A percentile compares a stretch with the other conserved stretches of the same genome.
phyloP scores from a whole-genome alignment of 2,888 invertebrate species.

The Aspidapion aeneum region DNA sequence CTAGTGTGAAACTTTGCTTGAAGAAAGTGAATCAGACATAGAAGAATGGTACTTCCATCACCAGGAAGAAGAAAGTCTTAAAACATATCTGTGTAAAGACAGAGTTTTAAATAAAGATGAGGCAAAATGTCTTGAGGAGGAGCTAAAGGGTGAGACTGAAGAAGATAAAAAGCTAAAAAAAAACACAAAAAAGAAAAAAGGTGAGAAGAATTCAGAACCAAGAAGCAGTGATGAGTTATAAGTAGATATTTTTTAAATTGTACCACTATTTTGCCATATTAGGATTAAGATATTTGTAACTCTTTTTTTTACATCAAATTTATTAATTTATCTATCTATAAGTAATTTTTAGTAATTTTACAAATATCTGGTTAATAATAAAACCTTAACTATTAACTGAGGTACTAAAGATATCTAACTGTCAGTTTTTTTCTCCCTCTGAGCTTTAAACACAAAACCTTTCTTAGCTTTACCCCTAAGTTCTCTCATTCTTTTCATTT shows the following conservation, averaged over 20 bases:
- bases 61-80: slow-evolving; percentile 67
- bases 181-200: slow-evolving; percentile 10
- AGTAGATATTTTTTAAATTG: too few species aligned
- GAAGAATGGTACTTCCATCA: slow-evolving; percentile 90
- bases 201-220: slow-evolving; percentile 19
- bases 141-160: slow-evolving; percentile 45
- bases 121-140: slow-evolving; percentile 63
- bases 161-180: slow-evolving; percentile 23
- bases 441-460: slow-evolving; percentile 29
- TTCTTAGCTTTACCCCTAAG: slow-evolving; percentile 71
- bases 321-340: background rate
- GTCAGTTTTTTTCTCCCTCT: slow-evolving; percentile 20
- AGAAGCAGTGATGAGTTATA: slow-evolving; percentile 31
- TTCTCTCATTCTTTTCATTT: slow-evolving; percentile 72
- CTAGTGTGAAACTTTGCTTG: slow-evolving; percentile 81
- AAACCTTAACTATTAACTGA: too few species aligned
- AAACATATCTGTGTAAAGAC: slow-evolving; percentile 74
- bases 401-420: too few species aligned
- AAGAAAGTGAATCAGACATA: slow-evolving; percentile 80
- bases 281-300: too few species aligned
- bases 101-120: slow-evolving; percentile 66
- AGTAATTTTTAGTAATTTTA: too few species aligned
- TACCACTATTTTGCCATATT: too few species aligned
- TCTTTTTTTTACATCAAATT: background rate
- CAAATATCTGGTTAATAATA: too few species aligned